Conservation (phyloP, 92 coral and sea anemone genomes). For the Epizoanthus rinbou region DNA sequence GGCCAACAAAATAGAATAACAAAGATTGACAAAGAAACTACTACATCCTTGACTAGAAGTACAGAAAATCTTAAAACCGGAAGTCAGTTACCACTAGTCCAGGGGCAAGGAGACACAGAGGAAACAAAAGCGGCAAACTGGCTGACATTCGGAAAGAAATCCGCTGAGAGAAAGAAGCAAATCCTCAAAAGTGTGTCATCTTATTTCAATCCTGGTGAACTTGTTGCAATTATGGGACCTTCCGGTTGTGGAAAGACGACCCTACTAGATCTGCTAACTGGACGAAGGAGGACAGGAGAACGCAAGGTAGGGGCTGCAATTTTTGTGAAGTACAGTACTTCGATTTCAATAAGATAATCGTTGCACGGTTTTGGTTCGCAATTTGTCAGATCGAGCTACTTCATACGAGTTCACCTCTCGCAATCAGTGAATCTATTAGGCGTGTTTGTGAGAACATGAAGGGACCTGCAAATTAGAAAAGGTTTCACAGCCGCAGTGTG, state of each 20-base stretch:
- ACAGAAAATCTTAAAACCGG: background rate
- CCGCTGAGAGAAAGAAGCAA: slow-evolving; percentile 35
- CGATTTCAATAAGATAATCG: too few relatives aligned
- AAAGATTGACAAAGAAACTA: background rate
- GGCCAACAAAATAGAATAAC: background rate
- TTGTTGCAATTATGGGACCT: slow-evolving; percentile 74
- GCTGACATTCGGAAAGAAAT: slow-evolving; percentile 1
- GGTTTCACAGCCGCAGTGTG: too few relatives aligned
- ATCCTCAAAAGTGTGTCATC: slow-evolving; percentile 64
- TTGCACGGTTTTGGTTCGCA: too few relatives aligned
- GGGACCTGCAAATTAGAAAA: too few relatives aligned
- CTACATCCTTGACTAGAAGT: background rate
- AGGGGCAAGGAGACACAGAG: background rate
- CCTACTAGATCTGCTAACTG: slow-evolving; percentile 58
- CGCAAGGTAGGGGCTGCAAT: slow-evolving; percentile 39
- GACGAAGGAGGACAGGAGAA: slow-evolving; percentile 58
- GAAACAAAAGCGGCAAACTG: background rate
- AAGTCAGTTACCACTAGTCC: slow-evolving; percentile 21
- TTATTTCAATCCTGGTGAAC: slow-evolving; percentile 67
- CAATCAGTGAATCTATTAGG: too few relatives aligned
- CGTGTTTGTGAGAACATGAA: too few relatives aligned
- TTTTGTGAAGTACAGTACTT: background rate
- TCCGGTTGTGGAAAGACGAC: slow-evolving; percentile 71
- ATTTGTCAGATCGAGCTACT: too few relatives aligned
- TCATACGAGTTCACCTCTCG: too few relatives aligned